A percentile compares a stretch with the other conserved stretches of the same genome.
These are phyloP conservation scores for Perizoma affinitatum DNA, from an alignment of 2,888 invertebrate genomes.

Conservation along the genomic window DNA sequence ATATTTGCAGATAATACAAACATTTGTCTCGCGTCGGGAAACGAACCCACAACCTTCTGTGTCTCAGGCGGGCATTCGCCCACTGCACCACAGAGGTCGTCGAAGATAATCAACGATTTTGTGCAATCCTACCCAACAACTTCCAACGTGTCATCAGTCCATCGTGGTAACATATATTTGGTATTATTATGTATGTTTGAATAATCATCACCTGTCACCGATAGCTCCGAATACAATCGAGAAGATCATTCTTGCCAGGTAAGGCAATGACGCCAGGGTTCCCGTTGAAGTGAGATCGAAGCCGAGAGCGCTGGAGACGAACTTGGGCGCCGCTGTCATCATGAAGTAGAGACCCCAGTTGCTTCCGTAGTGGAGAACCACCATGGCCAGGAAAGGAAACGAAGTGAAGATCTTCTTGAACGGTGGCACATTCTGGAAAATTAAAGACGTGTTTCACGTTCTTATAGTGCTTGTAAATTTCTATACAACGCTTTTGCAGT, in stretches of 20 bases:
- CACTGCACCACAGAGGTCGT: no score
- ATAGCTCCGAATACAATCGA: constrained; percentile 89
- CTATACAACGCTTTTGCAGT: no score
- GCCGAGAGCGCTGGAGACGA: constrained; percentile 88
- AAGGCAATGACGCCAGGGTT: constrained; percentile 87
- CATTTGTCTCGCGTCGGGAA: no score
- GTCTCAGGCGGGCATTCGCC: no score
- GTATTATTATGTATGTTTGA: not conserved
- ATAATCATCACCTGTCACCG: constrained; percentile 82
- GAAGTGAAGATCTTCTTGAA: constrained; percentile 86
- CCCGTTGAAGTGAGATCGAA: constrained; percentile 89
- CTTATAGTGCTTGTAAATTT: no score
- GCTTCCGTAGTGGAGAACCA: constrained; percentile 89
- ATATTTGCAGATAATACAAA: no score
- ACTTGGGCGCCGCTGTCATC: constrained; percentile 90
- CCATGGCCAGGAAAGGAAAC: constrained; percentile 87
- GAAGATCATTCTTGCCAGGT: constrained; percentile 87
- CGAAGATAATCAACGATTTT: no score
- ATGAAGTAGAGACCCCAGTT: constrained; percentile 90
- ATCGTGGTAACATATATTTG: no score
- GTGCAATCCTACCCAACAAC: no score
- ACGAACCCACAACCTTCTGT: no score
- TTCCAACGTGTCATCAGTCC: no score
- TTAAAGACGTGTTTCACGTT: no score
- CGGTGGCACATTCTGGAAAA: constrained; percentile 85